Percentiles rank a stretch among this genome's conserved stretches.
These are phyloP conservation scores for Beris morrisii DNA, from an alignment of 2,888 invertebrate species.

Conservation along the genomic window DNA sequence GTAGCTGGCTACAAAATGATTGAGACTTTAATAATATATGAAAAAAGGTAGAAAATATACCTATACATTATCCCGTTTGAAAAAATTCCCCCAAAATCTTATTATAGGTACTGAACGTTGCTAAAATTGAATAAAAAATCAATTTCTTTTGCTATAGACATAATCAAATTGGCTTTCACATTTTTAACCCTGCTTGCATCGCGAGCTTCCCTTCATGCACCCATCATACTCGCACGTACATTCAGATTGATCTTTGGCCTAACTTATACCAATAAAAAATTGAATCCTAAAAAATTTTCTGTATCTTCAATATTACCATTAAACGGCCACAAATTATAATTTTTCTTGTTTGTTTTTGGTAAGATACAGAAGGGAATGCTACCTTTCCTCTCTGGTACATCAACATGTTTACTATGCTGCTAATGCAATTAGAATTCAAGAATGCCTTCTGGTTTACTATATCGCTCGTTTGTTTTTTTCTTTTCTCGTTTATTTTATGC, in stretches of 20 bases:
- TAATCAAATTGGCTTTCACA: constrained; percentile 46
- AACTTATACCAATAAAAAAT: too few species aligned
- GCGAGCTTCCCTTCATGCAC: neutral
- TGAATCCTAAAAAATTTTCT: too few species aligned
- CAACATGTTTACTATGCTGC: constrained; percentile 7
- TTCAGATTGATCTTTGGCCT: neutral
- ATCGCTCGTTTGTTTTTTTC: neutral
- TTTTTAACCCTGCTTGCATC: constrained; percentile 29
- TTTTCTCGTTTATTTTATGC: constrained; percentile 13
- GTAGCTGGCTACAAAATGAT: too few species aligned
- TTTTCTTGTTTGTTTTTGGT: constrained; percentile 8
- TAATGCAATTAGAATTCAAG: constrained; percentile 23
- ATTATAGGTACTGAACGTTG: constrained; percentile 39
- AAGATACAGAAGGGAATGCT: neutral
- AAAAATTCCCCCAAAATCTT: constrained; percentile 11
- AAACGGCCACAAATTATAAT: constrained; percentile 22
- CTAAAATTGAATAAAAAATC: constrained; percentile 55
- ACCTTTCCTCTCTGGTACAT: neutral
- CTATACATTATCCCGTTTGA: constrained; percentile 9
- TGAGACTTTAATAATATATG: too few species aligned
- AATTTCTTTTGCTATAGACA: constrained; percentile 52
- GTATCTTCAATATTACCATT: neutral
- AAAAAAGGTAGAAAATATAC: neutral
- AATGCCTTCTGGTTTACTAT: constrained; percentile 23
- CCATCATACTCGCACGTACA: too few species aligned